Evolutionary conservation across 1,140 invertebrate genomes (phyloP).

Genomic region (Caerostris extrusa): DNA sequence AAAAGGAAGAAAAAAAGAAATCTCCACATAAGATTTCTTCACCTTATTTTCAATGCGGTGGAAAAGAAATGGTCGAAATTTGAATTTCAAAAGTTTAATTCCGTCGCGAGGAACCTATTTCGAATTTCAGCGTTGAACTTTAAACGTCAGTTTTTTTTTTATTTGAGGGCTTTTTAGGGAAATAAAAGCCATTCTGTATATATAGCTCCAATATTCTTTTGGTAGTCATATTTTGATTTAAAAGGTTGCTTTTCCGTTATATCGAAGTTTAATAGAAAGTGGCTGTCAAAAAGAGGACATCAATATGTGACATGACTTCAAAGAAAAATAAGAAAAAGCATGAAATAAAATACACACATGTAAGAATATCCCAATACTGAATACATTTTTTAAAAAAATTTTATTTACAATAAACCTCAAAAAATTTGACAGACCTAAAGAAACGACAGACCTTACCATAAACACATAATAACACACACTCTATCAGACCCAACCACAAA

Average conservation of each 20-base stretch:
- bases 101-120: neutral
- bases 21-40: conserved; percentile 1
- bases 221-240: neutral
- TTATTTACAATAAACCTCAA: no score
- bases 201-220: neutral
- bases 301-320: no score
- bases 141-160: neutral
- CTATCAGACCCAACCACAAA: no score
- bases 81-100: conserved; percentile 69
- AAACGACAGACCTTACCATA: no score
- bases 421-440: no score
- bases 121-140: neutral
- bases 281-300: no score
- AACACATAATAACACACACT: no score
- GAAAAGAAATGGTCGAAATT: conserved; percentile 52
- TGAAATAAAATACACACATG: no score
- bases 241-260: neutral
- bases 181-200: neutral
- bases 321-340: no score
- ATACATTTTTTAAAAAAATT: no score
- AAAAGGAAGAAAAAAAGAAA: neutral
- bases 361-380: no score
- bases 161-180: neutral
- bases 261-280: no score
- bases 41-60: neutral